Conservation (phyloP, 1,140 invertebrate species). For the Platyura marginata region DNA sequence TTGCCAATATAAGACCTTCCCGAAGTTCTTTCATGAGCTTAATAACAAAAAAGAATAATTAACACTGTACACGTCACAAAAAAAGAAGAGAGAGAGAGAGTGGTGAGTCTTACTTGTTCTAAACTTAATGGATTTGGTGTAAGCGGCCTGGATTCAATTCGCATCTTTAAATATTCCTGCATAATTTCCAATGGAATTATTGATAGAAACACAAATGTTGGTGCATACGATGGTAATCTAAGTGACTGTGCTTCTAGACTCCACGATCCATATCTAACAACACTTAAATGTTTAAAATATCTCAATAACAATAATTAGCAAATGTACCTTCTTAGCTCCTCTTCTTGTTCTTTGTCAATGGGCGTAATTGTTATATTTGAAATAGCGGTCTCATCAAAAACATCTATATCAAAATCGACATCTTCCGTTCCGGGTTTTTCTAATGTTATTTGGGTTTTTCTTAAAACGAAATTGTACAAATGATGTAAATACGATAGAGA, state of each 20-base stretch:
- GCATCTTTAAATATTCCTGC: conserved; percentile 68
- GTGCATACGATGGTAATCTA: conserved; percentile 63
- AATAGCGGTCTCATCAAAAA: conserved; percentile 25
- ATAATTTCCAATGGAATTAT: conserved; percentile 68
- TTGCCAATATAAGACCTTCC: conserved; percentile 62
- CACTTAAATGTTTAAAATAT: too few species aligned
- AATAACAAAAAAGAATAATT: conserved; percentile 2
- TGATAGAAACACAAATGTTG: conserved; percentile 67
- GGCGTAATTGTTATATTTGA: conserved; percentile 14
- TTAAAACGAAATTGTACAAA: conserved; percentile 41
- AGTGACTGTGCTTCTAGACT: conserved; percentile 52
- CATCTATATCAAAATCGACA: conserved; percentile 14
- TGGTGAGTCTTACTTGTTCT: conserved; percentile 39
- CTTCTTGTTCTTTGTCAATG: conserved; percentile 18
- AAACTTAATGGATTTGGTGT: conserved; percentile 72
- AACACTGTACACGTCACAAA: too few species aligned
- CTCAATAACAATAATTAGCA: too few species aligned
- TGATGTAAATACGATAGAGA: conserved; percentile 54
- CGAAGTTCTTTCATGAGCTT: conserved; percentile 74
- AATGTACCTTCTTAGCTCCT: conserved; percentile 14
- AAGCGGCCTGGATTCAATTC: conserved; percentile 64
- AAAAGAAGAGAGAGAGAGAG: too few species aligned
- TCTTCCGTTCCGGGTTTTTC: conserved; percentile 29
- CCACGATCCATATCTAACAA: conserved; percentile 50
- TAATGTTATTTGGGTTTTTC: conserved; percentile 47